Conservation (phyloP, 1,140 invertebrate species). For the Lutraria rhynchaena region DNA sequence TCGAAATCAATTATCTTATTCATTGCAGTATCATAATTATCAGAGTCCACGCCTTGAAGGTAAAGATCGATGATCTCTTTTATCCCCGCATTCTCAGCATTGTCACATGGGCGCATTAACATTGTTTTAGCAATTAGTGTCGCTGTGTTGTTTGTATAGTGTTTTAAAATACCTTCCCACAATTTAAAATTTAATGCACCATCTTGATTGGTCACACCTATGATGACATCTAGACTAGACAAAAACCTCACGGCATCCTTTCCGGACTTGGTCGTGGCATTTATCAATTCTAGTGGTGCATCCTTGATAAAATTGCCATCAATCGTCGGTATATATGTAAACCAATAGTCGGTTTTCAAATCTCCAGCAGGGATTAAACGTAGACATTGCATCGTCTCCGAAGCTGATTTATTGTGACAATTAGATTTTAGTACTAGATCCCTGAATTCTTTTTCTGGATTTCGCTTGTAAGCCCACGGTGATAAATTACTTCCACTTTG, state of each 20-base stretch:
- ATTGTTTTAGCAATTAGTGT: background rate
- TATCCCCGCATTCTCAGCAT: background rate
- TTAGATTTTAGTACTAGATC: background rate
- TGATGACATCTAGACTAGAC: constrained; percentile 37
- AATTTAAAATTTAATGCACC: background rate
- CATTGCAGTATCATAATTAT: constrained; percentile 48
- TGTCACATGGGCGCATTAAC: background rate
- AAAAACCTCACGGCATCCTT: constrained; percentile 20
- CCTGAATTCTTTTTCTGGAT: background rate
- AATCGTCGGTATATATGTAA: constrained; percentile 12
- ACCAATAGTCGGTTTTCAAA: constrained; percentile 14
- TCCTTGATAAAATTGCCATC: constrained; percentile 36
- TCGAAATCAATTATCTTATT: constrained; percentile 42
- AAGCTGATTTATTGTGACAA: background rate
- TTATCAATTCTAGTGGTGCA: background rate
- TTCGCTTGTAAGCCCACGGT: constrained; percentile 24
- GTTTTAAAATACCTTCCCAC: background rate
- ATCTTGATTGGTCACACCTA: constrained; percentile 37
- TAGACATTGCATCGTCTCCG: constrained; percentile 17
- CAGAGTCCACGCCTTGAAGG: constrained; percentile 27
- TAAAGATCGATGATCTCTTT: constrained; percentile 15
- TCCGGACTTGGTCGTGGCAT: background rate
- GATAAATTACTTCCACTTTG: constrained; percentile 62
- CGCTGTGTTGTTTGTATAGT: background rate
- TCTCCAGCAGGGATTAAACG: background rate